A percentile compares a stretch with the other conserved stretches of the same genome.
Evolutionary conservation across 2,113 vertebrate genomes (phyloP).

Genomic region (Glareola pratincola): DNA sequence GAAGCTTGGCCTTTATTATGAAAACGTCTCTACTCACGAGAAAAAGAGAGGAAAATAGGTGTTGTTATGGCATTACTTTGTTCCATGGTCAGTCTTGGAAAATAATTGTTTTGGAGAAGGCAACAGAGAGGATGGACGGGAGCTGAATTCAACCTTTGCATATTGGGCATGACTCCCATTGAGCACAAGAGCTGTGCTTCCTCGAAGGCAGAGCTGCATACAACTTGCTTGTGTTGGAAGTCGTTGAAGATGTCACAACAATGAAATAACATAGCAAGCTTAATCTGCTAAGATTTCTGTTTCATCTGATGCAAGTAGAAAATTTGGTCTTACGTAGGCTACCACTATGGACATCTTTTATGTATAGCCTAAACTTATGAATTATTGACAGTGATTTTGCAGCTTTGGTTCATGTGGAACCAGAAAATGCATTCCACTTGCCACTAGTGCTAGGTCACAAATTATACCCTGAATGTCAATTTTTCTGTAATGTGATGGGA

Average conservation of each 20-base stretch:
- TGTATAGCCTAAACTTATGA: background rate
- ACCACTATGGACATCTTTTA: background rate
- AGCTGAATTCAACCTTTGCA: background rate
- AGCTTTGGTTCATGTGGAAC: background rate
- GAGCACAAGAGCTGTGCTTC: background rate
- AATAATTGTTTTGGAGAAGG: background rate
- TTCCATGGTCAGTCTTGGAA: background rate
- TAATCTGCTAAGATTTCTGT: background rate
- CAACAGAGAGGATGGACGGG: background rate
- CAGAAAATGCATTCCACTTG: background rate
- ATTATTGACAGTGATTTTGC: background rate
- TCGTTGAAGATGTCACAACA: background rate
- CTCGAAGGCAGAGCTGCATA: background rate
- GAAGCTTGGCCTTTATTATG: background rate
- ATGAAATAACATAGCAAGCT: background rate
- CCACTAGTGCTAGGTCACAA: background rate
- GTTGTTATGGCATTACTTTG: background rate
- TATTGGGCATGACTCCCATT: rapidly evolving
- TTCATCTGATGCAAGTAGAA: background rate
- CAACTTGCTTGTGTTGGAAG: background rate
- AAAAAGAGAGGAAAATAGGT: background rate
- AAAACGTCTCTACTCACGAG: background rate
- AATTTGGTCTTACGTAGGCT: background rate
- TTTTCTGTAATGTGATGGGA: background rate
- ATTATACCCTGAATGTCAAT: background rate